Evolutionary conservation across 2,113 vertebrate genomes (phyloP), one percentile per base, ranked within the genome.

Genomic region (Prunella fulvescens): DNA sequence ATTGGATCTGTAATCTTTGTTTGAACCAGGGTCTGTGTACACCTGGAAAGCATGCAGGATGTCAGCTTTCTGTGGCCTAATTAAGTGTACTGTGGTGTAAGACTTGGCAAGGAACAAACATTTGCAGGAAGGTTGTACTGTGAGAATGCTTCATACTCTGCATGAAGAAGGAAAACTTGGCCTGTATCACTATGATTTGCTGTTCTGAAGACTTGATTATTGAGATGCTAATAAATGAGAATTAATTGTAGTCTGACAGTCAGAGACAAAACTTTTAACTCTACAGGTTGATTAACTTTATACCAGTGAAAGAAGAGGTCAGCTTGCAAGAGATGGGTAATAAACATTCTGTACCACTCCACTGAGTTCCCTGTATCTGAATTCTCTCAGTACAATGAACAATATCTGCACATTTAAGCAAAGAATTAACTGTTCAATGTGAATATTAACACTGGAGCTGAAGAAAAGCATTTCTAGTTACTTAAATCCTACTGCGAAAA

Each of bases 81-180:
- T 95, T 93, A 93, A 81, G 74, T 48, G 44, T 74, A 67, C 40
- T 67, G 56, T 69, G 80, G n/a, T 53, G 76, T 24, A 90, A 67
- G 80, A 20, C 72, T 90, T 96, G 94, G 88, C 92, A 94, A 94
- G 60, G 58, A 92, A 24, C 65, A 93, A 90, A 42, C 33, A 10
- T 83, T 93, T 86, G n/a, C 35, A 53, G 87, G 74, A 71, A 74
- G 73, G 53, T 29, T 91, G 57, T 83, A 70, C 74, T 93, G 67
- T 80, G 58, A 88, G 67, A 83, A 90, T 74, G 19, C 48, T 67
- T 86, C 79, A 33, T 77, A 37, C 74, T 53, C 79, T 88, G 67
- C 67, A 58, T 67, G 85, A 88, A 42, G 76, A 86, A 88, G 53
- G 6, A 81, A 74, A 95, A 57, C 51, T 74, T 94, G 90, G 76